These are phyloP conservation scores for Pachypeltis micranthus DNA, from an alignment of 1,140 invertebrate genomes.

Conservation along the genomic window DNA sequence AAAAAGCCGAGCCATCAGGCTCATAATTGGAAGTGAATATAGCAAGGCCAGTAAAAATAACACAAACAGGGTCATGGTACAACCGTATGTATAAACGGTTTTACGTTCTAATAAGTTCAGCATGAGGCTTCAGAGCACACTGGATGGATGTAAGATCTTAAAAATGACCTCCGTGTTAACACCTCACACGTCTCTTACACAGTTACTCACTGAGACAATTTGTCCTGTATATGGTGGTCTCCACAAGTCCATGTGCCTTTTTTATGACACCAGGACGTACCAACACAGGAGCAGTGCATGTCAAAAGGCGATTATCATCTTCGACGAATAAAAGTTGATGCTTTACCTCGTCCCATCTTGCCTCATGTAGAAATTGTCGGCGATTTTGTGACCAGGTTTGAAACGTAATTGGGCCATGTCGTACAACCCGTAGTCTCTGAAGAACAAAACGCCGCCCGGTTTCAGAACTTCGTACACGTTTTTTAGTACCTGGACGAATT, in stretches of 20 bases:
- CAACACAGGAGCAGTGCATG: not conserved
- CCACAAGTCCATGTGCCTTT: slow-evolving; percentile 8
- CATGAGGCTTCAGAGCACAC: too few relatives aligned
- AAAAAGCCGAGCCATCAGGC: too few relatives aligned
- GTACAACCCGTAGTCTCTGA: slow-evolving; percentile 95
- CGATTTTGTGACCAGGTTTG: slow-evolving; percentile 80
- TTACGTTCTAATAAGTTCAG: too few relatives aligned
- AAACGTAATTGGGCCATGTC: slow-evolving; percentile 96
- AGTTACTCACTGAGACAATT: slow-evolving; percentile 29
- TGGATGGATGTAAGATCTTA: too few relatives aligned
- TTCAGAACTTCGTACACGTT: slow-evolving; percentile 60
- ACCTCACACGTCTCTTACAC: too few relatives aligned
- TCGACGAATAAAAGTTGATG: slow-evolving; percentile 11
- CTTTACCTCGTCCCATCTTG: slow-evolving; percentile 91
- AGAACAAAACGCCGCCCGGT: slow-evolving; percentile 72
- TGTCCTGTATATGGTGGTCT: not conserved
- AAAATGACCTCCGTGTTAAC: too few relatives aligned
- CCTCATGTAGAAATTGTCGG: slow-evolving; percentile 89
- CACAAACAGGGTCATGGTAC: too few relatives aligned
- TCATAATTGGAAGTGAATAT: too few relatives aligned
- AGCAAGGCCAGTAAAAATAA: too few relatives aligned
- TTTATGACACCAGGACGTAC: not conserved
- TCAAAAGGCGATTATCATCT: not conserved
- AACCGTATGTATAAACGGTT: too few relatives aligned
- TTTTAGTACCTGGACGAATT: slow-evolving; percentile 55